Base-by-base conservation (phyloP, 2,888 invertebrate genomes). In the Eristalis arbustorum region DNA sequence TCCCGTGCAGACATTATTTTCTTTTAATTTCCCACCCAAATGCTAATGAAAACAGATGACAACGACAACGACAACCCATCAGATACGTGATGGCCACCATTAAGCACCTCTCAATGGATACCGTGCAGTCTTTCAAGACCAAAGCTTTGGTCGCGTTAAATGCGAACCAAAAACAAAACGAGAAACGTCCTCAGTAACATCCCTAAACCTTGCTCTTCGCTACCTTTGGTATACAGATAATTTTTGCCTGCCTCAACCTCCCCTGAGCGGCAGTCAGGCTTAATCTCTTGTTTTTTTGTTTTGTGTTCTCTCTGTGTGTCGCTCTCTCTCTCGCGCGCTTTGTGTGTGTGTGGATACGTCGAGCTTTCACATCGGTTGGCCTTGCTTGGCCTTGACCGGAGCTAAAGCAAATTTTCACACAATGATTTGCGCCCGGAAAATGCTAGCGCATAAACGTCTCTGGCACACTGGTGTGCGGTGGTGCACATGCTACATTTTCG, bases 331-430 rank as follows among this genome's bases (percentile, higher is more conserved):
- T 59, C 25, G 5, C 6, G 25, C 13, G 25, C 1, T 13, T 28
- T 59, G 25, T 57, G 22, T 22, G 59, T 59, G 59, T 59, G 23
- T 59, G 59, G 25, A 59, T 25, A 59, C 59, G 25, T 6, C 56
- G 57, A 76, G 72, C 72, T 72, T 88, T 80, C 59, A 42, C 69
- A 80, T 80, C 79, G 76, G 88, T 78, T 89, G 91, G 91, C 91
- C 91, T 91, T 91, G 90, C 80, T 88, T 89, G 91, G 91, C 91
- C 91, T 91, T 91, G 91, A 91, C 91, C 91, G 89, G 76, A 88
- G 83, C 88, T 87, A 34, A 72, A 75, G 87, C 83, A 66, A 82
- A 87, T 83, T 87, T 87, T 85, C 87, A 83, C 87, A 83, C 87
- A 87, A 68, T 68, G 63, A 75, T 83, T 87, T 87, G 87, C 72